Base-by-base conservation (phyloP, 2,797 vertebrate species). In the Zenarchopterus dispar region DNA sequence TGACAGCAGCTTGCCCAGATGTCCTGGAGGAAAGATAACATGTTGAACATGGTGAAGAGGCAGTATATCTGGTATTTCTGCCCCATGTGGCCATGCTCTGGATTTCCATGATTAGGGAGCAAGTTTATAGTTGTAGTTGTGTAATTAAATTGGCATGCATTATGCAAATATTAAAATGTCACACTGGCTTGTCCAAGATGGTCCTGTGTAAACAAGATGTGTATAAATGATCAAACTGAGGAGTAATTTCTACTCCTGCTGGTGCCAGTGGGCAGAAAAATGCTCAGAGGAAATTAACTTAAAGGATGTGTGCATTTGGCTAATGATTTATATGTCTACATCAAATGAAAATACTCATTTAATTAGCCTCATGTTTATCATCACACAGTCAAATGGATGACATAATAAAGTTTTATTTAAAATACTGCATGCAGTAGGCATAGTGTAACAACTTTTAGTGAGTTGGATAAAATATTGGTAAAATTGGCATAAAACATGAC, bases 11-110 rank as follows among this genome's bases (percentile, higher is more conserved):
- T 66, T 56, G 59, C 68, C 67, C 62, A 80, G 67, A 82, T 78
- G 55, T 75, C 77, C 70, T 50, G n/a, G 24, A 76, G 80, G 68
- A 73, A 62, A 76, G 77, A 85, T 85, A 75, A 85, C 66, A 81
- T 22, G 71, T 66, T 51, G 17, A 53, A 53, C 48, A 62, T 59
- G 21, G 53, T 66, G 52, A 50, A 58, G 70, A 67, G 55, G 44
- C 60, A 17, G 50, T 46, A 52, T 43, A 63, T 66, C 7, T 78
- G 31, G 3, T 56, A 36, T 51, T 67, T 70, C 45, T 22, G 60
- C 16, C 68, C 64, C 67, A 51, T 1, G 8, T 53, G 49, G 72
- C 70, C 66, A 47, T 47, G 59, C 63, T 77, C 67, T 49, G 44
- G 56, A 81, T 80, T 62, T 56, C 49, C 59, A 66, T 49, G 77